Base-by-base conservation (phyloP, 2,888 invertebrate species). In the Eilema caniola region DNA sequence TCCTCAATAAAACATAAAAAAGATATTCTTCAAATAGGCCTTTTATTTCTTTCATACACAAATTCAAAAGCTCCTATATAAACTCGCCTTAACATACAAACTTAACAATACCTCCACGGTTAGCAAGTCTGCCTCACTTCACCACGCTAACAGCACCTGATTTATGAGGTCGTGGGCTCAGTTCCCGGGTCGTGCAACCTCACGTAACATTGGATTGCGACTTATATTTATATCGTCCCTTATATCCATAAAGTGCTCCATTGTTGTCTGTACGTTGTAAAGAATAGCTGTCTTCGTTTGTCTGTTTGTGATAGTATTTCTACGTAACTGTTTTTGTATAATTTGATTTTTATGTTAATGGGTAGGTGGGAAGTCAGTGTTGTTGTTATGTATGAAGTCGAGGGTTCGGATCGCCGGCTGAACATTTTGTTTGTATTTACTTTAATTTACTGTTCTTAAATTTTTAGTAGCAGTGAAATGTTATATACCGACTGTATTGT, bases 161-260 rank as follows among this genome's bases (percentile, higher is more conserved):
- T 81, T 83, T 83, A 81, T 83, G 73, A 37, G 76, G 81, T 81
- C 83, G 65, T 53, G 16, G 23, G 62, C 75, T 74, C 73, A 76
- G 83, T 81, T 81, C 83, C 81, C 81, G 81, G 83, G 81, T 81
- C 81, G 77, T 75, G 83, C 79, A 77, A 76, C 73, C 67, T 74
- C 76, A 81, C 81, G 81, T 81, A 81, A 81, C 81, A 75, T 74
- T 81, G 81, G 71, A 81, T 81, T 75, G 73, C 72, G 25, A 69
- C 67, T 66, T 72, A 71, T 78, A 74, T 82, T 72, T 77, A 74
- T 75, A 76, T 73, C 66, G 20, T 75, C 65, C 67, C 28, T 67
- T 66, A 60, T 71, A 69, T 28, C 62, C 65, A 75, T 81, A 78
- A 83, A 81, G 76, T 69, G 69, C 33, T 20, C 81, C 79, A 81